Conservation (phyloP, 2,113 vertebrate genomes). For the Camelus dromedarius region DNA sequence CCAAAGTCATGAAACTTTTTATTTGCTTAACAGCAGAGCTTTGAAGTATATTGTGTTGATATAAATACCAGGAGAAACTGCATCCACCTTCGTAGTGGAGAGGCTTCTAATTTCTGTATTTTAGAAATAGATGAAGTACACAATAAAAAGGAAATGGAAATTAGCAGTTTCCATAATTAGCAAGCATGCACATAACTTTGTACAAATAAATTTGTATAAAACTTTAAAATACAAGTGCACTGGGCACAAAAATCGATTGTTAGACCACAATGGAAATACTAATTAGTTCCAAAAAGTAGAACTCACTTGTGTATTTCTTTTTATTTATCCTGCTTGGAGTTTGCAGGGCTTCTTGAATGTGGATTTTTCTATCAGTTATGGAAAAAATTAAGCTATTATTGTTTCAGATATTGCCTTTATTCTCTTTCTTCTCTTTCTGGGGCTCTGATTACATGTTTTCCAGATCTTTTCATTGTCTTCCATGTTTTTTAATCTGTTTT, state of each 20-base stretch:
- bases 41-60: background rate
- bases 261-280: background rate
- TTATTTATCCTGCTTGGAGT: background rate
- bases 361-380: background rate
- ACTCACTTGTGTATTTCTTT: constrained; percentile 13
- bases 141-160: background rate
- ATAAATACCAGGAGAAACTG: background rate
- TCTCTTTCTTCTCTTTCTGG: background rate
- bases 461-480: background rate
- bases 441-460: background rate
- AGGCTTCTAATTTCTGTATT: background rate
- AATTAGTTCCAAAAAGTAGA: background rate
- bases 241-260: background rate
- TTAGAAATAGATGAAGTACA: constrained; percentile 31
- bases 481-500: background rate
- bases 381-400: background rate
- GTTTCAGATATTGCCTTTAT: background rate
- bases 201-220: background rate
- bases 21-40: background rate
- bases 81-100: background rate
- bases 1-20: background rate
- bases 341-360: constrained; percentile 2
- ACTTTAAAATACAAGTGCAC: background rate
- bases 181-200: background rate
- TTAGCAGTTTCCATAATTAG: background rate